Conservation (phyloP, 2,113 vertebrate genomes). For the Machaerirhynchus nigripectus region DNA sequence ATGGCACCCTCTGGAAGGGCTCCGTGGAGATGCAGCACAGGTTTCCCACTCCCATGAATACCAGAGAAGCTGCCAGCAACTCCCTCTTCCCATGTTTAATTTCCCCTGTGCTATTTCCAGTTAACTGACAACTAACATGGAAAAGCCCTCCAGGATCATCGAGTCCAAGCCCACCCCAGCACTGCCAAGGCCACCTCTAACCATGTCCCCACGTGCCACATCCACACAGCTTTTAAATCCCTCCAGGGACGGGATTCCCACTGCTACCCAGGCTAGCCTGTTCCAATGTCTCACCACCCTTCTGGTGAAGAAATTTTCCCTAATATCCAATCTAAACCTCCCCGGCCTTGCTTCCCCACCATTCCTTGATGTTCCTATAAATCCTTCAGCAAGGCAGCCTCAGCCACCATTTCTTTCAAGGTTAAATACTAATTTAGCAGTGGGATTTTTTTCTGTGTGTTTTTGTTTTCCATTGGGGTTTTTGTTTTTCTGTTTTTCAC, state of each 20-base stretch:
- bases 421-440: neutral
- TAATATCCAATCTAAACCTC: neutral
- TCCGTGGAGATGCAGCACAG: neutral
- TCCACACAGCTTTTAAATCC: neutral
- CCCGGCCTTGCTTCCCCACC: neutral
- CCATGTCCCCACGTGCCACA: neutral
- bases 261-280: neutral
- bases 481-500: too few species aligned
- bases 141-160: neutral
- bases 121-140: neutral
- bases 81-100: neutral
- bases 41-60: neutral
- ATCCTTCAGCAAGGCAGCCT: neutral
- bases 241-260: neutral
- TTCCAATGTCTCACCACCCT: neutral
- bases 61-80: neutral
- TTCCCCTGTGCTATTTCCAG: neutral
- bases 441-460: neutral
- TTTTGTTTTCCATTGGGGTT: fast-evolving
- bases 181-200: neutral
- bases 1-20: neutral
- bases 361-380: neutral
- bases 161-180: neutral
- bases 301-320: neutral
- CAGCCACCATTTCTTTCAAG: neutral